Percentiles rank a stretch among this genome's conserved stretches.
phyloP scores from a whole-genome alignment of 2,797 vertebrate species.

The Ceyx erithaca region DNA sequence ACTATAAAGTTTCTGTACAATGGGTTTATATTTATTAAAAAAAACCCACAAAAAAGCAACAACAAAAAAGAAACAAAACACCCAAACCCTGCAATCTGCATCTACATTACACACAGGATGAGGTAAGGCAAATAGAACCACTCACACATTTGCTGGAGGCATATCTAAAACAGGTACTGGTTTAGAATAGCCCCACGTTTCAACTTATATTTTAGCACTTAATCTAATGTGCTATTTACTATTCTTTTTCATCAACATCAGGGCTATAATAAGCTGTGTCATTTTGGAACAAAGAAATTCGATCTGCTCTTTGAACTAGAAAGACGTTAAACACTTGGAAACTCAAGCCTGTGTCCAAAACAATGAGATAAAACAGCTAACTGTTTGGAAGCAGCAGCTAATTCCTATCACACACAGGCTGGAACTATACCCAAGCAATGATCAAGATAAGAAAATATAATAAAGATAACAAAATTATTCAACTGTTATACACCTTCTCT shows the following conservation, averaged over 20 bases:
- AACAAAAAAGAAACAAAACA: too few species aligned
- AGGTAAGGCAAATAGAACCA: not conserved
- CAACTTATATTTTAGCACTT: not conserved
- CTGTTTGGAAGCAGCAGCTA: constrained; percentile 32
- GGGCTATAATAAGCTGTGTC: not conserved
- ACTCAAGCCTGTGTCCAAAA: constrained; percentile 16
- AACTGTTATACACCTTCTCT: constrained; percentile 10
- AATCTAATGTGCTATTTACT: not conserved
- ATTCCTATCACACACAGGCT: not conserved
- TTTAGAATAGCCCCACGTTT: not conserved
- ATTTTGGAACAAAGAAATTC: constrained; percentile 37
- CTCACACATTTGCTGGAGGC: not conserved
- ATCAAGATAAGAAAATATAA: constrained; percentile 38
- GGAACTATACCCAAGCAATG: not conserved
- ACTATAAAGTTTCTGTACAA: not conserved
- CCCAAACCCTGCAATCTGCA: not conserved
- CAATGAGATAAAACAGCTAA: not conserved
- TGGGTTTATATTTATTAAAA: not conserved
- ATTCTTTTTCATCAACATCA: not conserved
- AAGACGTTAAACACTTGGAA: not conserved
- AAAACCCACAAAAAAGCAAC: not conserved
- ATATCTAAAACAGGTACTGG: not conserved
- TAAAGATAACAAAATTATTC: constrained; percentile 56
- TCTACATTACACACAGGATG: not conserved
- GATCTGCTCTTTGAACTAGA: constrained; percentile 39